Conservation (phyloP, 64 coral and sea anemone genomes). For the Montipora capricornis region DNA sequence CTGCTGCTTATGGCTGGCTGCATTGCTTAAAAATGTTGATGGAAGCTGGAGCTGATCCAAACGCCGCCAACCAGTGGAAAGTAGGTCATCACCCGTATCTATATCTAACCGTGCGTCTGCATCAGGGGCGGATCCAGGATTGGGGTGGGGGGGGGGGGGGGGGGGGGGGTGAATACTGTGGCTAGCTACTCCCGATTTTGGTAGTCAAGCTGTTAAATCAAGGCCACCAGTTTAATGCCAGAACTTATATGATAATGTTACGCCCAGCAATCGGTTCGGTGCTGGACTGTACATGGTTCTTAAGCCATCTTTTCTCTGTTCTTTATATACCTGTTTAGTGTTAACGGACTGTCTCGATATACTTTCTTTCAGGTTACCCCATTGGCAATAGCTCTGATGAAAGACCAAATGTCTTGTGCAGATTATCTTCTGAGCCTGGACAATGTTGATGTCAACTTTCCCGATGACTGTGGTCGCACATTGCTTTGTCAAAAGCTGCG, state of each 20-base stretch:
- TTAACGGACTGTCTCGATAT: not conserved
- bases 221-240: no score
- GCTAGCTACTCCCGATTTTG: no score
- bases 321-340: not conserved
- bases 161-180: no score
- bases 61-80: conserved; percentile 84
- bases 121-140: no score
- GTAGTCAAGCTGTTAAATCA: no score
- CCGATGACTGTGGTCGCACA: conserved; percentile 81
- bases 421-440: conserved; percentile 84
- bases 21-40: conserved; percentile 86
- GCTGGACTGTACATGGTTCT: not conserved
- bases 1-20: conserved; percentile 92
- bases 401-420: conserved; percentile 83
- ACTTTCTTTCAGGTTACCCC: conserved; percentile 66
- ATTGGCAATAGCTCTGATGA: conserved; percentile 82
- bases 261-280: no score
- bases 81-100: conserved; percentile 15
- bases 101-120: no score
- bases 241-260: no score
- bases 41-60: conserved; percentile 81
- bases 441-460: conserved; percentile 85
- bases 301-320: not conserved
- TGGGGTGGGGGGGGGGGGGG: no score
- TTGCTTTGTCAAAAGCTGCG: conserved; percentile 80